Percentiles rank a stretch among this genome's conserved stretches.
These are phyloP conservation scores for Leuctra nigra DNA, from an alignment of 2,888 invertebrate species.

Conservation along the genomic window DNA sequence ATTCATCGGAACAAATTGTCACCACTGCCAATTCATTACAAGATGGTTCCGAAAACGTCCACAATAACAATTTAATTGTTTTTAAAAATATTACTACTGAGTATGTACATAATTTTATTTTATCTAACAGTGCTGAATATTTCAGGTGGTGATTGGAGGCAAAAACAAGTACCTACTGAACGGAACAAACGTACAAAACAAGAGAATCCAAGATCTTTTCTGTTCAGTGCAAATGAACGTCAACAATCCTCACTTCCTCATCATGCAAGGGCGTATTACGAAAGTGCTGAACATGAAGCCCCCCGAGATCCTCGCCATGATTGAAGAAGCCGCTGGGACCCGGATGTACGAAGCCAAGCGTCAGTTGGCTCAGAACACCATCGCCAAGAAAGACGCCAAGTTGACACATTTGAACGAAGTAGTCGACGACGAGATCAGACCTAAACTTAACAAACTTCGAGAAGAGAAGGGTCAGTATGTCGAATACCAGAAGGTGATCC, in stretches of 20 bases:
- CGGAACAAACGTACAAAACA: constrained; percentile 83
- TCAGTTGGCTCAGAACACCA: constrained; percentile 73
- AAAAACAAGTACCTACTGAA: constrained; percentile 93
- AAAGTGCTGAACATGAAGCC: constrained; percentile 99
- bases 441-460: constrained; percentile 76
- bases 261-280: constrained; percentile 99
- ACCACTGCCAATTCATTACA: too few species aligned
- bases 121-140: constrained; percentile 10
- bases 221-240: constrained; percentile 96
- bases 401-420: constrained; percentile 78
- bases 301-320: constrained; percentile 91
- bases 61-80: too few species aligned
- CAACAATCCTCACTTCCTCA: constrained; percentile 98
- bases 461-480: constrained; percentile 78
- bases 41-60: too few species aligned
- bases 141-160: constrained; percentile 72
- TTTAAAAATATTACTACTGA: neutral
- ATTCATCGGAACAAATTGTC: too few species aligned
- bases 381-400: constrained; percentile 89
- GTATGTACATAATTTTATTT: constrained; percentile 1
- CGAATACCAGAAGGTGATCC: constrained; percentile 71
- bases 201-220: constrained; percentile 88
- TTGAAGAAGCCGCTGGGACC: constrained; percentile 98
- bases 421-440: constrained; percentile 81
- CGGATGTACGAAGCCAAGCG: constrained; percentile 94